Evolutionary conservation across 64 coral and sea anemone species (phyloP), one percentile per base, ranked within the genome.

Genomic region (Cladopsammia gracilis): DNA sequence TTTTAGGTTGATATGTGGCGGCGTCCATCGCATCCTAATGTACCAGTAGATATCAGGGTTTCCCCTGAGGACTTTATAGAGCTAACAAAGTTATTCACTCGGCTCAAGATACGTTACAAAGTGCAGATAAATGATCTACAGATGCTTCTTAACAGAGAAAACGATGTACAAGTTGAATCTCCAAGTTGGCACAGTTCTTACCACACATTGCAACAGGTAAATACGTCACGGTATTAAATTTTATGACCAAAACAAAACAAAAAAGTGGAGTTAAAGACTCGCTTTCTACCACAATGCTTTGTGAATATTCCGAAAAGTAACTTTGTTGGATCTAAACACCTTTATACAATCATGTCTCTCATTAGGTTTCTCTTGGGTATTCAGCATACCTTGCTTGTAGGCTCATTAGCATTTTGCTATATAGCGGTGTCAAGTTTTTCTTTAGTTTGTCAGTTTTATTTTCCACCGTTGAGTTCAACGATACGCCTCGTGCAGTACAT

Each of bases 1-100:
- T 81, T 20, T 10, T 34, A 81, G 78, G 58, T 44, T 18, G 78
- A 81, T 14, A 61, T 81, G 57, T 81, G 78, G 78, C 78, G 34
- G 25, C 78, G 12, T 81, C 78, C 78, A 43, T 61, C 56, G 7
- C 56, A 57, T 5, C 78, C 57, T 25, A 57, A 26, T 14, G 23
- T 3, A 14, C 4, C 78, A 42, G 78, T 81, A 44, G 78, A 81
- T n/a, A 81, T 81, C 24, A 12, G 11, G 10, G 78, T 81, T 16
- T 61, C 78, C 0, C 25, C 56, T 60, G 13, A 45, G 11, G 57
- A 62, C 3, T 81, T 81, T 20, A 14, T 81, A 7, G 62, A 64
- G 78, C 78, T 81, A 19, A 81, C 56, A 61, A 62, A 16, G 7
- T 23, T 81, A 46, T 58, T 81, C 11, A 46, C 7, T 62, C 56